Percentiles rank a stretch among this genome's conserved stretches.
Conservation (phyloP, 1,140 invertebrate genomes). For the Cataglyphis hispanica region DNA sequence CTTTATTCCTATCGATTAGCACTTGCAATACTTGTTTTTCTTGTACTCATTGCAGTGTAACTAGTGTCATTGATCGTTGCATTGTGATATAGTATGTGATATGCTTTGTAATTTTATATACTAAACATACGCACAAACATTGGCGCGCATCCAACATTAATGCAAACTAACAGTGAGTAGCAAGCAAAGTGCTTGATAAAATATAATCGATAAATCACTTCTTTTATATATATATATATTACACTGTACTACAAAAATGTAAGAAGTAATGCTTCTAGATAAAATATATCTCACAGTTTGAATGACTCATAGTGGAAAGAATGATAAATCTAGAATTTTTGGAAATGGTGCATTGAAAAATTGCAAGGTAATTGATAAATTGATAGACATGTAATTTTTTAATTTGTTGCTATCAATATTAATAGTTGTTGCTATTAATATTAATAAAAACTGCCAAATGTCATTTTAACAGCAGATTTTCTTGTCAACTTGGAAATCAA, state of each 20-base stretch:
- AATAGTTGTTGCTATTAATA: neutral
- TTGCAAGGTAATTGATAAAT: neutral
- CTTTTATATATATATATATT: neutral
- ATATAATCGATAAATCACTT: constrained; percentile 20
- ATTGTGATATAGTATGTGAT: neutral
- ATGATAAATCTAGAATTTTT: neutral
- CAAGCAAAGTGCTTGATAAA: constrained; percentile 24
- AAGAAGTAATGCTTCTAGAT: neutral
- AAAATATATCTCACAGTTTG: neutral
- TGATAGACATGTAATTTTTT: neutral
- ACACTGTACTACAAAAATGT: neutral
- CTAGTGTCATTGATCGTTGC: constrained; percentile 32
- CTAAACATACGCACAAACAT: neutral
- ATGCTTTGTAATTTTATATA: neutral
- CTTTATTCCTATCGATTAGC: neutral
- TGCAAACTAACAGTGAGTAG: neutral
- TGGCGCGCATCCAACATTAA: neutral
- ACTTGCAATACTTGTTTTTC: neutral
- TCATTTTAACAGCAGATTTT: no score
- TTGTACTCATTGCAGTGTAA: neutral
- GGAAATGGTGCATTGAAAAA: neutral
- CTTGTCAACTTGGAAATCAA: no score
- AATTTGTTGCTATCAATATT: neutral
- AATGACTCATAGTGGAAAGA: neutral
- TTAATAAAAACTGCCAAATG: no score